Base-by-base conservation (phyloP, 2,797 vertebrate genomes). In the Hydrocynus forskahlii region DNA sequence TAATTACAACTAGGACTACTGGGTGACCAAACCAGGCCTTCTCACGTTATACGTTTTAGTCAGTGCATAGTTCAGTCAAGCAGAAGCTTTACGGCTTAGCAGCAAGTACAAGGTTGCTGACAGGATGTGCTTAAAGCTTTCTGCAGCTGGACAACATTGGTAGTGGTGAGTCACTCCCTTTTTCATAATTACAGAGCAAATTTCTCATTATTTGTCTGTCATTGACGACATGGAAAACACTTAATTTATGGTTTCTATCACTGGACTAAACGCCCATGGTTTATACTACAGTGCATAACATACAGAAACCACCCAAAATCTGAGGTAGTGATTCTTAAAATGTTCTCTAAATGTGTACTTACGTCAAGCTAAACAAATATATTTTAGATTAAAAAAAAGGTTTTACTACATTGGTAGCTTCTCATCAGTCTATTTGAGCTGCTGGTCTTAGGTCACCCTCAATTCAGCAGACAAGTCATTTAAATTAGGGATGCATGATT, bases 81-180 rank as follows among this genome's bases (percentile, higher is more conserved):
- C 89, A 79, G 40, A 81, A 87, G 85, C 77, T 88, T 75, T 68
- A 16, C 63, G 16, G 50, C 67, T 83, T 79, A 70, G 71, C n/a
- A 8, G 62, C 40, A 64, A 75, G 21, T 17, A 50, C 48, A 48
- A 23, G 66, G 40, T 40, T 69, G 70, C 38, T 59, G 40, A 57
- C 19, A 81, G 50, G 38, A 48, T 60, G 62, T 45, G 38, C 75
- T 78, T 29, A 23, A 43, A 57, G 63, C 21, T 25, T 54, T 17
- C 40, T 59, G 45, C 55, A 54, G 52, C 76, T 80, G 81, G 84
- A 82, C 87, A 84, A 75, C 78, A 73, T 66, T 88, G 43, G 40
- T 69, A 69, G 14, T 76, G 75, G 75, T 81, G 57, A 81, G 76
- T 77, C 76, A 69, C 63, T 17, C 75, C 50, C 55, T 67, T 48